Conservation (phyloP, 2,797 vertebrate species). For the Adelosebastes latens region DNA sequence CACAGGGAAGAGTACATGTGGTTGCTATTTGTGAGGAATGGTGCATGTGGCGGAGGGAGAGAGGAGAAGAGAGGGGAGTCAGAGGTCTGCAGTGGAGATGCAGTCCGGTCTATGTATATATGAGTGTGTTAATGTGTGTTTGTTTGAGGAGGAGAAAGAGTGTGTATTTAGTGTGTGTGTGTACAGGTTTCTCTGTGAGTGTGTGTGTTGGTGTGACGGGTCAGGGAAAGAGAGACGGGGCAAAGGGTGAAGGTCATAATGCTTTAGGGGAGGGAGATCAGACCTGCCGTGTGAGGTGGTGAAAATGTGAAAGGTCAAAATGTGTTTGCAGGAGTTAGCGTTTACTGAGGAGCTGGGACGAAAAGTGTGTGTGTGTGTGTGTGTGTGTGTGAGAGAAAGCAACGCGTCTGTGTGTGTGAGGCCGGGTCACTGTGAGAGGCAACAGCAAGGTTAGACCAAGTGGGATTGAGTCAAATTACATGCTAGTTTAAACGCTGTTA, state of each 20-base stretch:
- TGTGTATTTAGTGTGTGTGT: constrained; percentile 10
- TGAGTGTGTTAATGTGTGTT: constrained; percentile 33
- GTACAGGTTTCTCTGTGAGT: constrained; percentile 5
- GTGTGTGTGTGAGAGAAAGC: not conserved
- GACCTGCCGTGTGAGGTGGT: constrained; percentile 52
- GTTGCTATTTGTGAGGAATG: constrained; percentile 95
- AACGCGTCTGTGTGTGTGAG: constrained; percentile 31
- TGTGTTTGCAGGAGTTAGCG: constrained; percentile 49
- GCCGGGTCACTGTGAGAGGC: constrained; percentile 48
- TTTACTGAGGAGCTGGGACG: constrained; percentile 17
- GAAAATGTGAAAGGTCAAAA: constrained; percentile 73
- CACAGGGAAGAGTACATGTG: constrained; percentile 88
- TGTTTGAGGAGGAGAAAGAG: constrained; percentile 7
- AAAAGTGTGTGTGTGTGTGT: not conserved
- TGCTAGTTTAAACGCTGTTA: constrained; percentile 34
- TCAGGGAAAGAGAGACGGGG: constrained; percentile 47
- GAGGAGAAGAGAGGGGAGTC: constrained; percentile 71
- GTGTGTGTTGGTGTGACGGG: constrained; percentile 11
- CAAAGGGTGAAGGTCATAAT: constrained; percentile 71
- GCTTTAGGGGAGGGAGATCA: constrained; percentile 71
- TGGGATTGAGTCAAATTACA: constrained; percentile 38
- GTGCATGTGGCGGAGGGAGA: constrained; percentile 80
- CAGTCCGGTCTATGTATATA: constrained; percentile 36
- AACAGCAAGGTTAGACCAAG: constrained; percentile 37
- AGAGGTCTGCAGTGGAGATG: constrained; percentile 63